phyloP scores from a whole-genome alignment of 1,140 invertebrate genomes.

The Neotoxoptera formosana region DNA sequence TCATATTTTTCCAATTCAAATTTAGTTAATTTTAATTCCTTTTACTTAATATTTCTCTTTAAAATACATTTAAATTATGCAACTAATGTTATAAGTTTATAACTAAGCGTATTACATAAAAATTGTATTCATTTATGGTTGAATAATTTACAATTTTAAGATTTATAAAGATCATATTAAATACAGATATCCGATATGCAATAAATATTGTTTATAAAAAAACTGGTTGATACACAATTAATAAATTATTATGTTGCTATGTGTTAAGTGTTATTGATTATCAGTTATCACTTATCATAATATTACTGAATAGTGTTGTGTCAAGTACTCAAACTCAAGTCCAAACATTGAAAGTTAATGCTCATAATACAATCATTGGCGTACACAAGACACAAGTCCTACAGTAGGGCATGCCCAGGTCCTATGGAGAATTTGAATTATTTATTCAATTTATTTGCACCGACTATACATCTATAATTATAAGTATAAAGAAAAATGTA shows the following conservation, averaged over 20 bases:
- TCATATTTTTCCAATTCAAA: background rate
- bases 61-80: background rate
- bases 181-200: background rate
- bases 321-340: background rate
- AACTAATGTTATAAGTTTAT: background rate
- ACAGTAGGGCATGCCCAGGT: background rate
- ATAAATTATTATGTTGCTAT: background rate
- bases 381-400: no score
- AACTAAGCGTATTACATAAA: background rate
- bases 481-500: no score
- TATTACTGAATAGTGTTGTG: background rate
- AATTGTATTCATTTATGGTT: background rate
- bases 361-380: background rate
- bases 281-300: background rate
- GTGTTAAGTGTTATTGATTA: background rate
- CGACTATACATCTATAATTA: no score
- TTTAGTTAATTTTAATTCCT: background rate
- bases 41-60: background rate
- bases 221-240: background rate
- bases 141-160: background rate
- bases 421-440: background rate
- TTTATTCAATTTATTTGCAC: no score
- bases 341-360: background rate
- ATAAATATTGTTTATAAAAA: background rate
- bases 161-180: background rate